Evolutionary conservation across 2,888 invertebrate species (phyloP).

Genomic region (Hanleya hanleyi): DNA sequence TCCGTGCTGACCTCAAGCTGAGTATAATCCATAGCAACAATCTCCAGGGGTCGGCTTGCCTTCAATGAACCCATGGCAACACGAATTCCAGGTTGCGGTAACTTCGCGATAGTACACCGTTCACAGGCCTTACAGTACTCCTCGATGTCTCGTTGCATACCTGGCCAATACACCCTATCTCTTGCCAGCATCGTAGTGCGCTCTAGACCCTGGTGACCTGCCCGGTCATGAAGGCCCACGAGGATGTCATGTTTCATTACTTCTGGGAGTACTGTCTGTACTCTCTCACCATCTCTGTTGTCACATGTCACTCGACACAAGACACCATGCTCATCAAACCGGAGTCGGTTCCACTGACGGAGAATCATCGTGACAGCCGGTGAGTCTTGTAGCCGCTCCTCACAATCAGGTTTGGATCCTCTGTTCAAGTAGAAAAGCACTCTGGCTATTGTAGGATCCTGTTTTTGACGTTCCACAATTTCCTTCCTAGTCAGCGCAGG

Average conservation of each 20-base stretch:
- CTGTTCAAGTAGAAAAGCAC: no score
- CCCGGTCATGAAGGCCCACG: neutral
- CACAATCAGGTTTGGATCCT: no score
- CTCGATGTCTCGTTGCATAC: neutral
- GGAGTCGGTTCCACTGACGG: neutral
- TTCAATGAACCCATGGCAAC: neutral
- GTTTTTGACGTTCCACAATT: no score
- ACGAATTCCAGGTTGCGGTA: neutral
- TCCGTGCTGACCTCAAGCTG: slow-evolving; percentile 1
- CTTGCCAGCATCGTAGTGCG: neutral
- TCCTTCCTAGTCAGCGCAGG: no score
- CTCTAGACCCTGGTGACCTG: slow-evolving; percentile 14
- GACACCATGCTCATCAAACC: neutral
- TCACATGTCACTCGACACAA: neutral
- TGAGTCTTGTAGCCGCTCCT: no score
- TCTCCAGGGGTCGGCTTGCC: slow-evolving; percentile 8
- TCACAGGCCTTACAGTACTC: neutral
- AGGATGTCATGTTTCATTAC: neutral
- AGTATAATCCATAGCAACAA: neutral
- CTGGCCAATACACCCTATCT: slow-evolving; percentile 5
- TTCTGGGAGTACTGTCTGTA: slow-evolving; percentile 2
- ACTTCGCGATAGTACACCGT: slow-evolving; percentile 10
- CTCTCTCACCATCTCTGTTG: neutral
- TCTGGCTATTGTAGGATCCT: no score
- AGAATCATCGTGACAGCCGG: slow-evolving; percentile 6